These are phyloP conservation scores for Leucoraja ocellata DNA, from an alignment of 2,797 vertebrate species.

Conservation along the genomic window DNA sequence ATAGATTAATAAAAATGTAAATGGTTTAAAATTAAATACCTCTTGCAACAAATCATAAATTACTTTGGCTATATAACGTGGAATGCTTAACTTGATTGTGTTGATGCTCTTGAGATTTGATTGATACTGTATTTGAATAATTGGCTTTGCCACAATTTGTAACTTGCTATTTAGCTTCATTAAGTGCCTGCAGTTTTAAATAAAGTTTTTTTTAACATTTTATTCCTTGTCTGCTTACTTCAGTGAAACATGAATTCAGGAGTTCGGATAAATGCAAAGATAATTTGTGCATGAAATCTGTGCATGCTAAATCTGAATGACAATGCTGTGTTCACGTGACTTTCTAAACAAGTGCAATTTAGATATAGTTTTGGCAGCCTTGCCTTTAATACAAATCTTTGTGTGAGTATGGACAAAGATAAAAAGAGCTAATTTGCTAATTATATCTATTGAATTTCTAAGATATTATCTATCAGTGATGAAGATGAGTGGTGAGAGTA, in stretches of 20 bases:
- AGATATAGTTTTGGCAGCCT: not conserved
- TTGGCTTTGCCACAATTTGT: not conserved
- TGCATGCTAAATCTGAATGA: not conserved
- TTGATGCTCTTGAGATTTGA: not conserved
- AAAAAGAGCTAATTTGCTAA: not conserved
- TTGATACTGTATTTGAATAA: not conserved
- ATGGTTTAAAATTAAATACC: no score
- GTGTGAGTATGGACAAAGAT: not conserved
- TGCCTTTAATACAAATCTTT: not conserved
- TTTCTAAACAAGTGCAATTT: not conserved
- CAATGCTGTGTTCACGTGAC: not conserved
- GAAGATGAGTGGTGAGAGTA: not conserved
- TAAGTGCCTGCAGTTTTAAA: conserved; percentile 53
- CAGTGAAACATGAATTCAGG: conserved; percentile 22
- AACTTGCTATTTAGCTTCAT: not conserved
- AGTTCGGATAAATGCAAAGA: not conserved
- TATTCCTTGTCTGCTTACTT: conserved; percentile 36
- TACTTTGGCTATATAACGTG: not conserved
- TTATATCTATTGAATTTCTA: not conserved
- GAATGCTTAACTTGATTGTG: not conserved
- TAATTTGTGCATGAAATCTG: not conserved
- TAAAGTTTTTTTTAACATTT: conserved; percentile 64
- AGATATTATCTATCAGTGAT: not conserved
- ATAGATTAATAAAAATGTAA: no score
- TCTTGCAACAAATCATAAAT: not conserved